These are phyloP conservation scores for Lithobates pipiens DNA, from an alignment of 2,797 vertebrate species.

Conservation along the genomic window DNA sequence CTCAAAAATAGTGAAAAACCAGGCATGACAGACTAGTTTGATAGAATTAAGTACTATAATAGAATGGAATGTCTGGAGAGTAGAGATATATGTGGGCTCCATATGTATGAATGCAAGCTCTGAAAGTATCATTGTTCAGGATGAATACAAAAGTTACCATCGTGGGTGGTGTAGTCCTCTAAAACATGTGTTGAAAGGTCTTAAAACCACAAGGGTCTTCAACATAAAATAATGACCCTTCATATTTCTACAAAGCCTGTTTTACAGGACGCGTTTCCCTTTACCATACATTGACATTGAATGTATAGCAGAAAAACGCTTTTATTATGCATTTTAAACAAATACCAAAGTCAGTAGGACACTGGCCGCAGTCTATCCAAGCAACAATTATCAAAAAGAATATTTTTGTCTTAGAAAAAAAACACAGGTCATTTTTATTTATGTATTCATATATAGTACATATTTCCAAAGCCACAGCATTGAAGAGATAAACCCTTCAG, in stretches of 20 bases:
- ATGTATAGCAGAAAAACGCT: not conserved
- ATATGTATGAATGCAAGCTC: conserved; percentile 27
- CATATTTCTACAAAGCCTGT: conserved; percentile 9
- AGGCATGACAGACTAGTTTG: no score
- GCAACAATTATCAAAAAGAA: not conserved
- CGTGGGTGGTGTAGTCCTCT: conserved; percentile 39
- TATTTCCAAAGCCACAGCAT: not conserved
- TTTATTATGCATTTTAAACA: not conserved
- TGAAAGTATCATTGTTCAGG: conserved; percentile 47
- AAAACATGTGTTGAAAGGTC: conserved; percentile 41
- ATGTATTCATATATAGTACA: no score
- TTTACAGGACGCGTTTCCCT: not conserved
- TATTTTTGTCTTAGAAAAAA: not conserved
- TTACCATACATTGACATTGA: not conserved
- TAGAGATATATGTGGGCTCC: conserved; percentile 32
- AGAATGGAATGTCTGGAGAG: no score
- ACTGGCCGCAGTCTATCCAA: not conserved
- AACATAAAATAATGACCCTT: conserved; percentile 23
- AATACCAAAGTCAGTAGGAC: not conserved
- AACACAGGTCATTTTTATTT: not conserved
- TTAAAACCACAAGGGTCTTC: conserved; percentile 32
- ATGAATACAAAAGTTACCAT: conserved; percentile 36
- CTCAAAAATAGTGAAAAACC: no score
- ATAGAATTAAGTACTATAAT: no score
- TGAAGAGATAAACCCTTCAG: not conserved